A percentile compares a stretch with the other conserved stretches of the same genome.
Evolutionary conservation across 2,797 vertebrate species (phyloP).

Genomic region (Furcifer pardalis): DNA sequence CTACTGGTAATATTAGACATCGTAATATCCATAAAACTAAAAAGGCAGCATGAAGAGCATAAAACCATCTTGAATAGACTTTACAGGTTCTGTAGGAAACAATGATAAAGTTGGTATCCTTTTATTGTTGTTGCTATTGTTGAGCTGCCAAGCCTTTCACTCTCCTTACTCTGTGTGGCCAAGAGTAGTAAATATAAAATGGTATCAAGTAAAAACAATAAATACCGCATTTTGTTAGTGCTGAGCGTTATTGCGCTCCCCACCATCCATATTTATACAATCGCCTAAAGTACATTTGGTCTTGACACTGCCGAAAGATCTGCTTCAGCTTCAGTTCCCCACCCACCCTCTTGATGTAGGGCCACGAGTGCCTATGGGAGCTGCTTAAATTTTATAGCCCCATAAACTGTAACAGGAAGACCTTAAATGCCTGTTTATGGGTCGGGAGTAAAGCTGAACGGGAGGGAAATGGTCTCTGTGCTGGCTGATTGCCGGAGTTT

Average conservation of each 20-base stretch:
- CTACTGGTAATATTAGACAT: not conserved
- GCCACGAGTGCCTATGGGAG: constrained; percentile 45
- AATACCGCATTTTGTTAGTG: too few relatives aligned
- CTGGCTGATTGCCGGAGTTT: too few relatives aligned
- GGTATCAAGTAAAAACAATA: too few relatives aligned
- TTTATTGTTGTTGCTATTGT: not conserved
- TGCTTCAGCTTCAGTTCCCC: not conserved
- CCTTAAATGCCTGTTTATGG: constrained; percentile 60
- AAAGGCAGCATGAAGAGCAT: not conserved
- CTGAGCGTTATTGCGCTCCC: not conserved
- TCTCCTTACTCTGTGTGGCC: too few relatives aligned
- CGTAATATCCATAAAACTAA: not conserved
- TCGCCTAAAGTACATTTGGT: not conserved
- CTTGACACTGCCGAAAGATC: not conserved
- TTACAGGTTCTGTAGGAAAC: not conserved
- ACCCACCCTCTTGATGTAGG: constrained; percentile 9
- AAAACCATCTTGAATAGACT: not conserved
- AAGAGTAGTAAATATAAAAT: too few relatives aligned
- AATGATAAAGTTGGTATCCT: not conserved
- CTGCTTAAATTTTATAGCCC: constrained; percentile 62
- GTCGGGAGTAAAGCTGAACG: constrained; percentile 47
- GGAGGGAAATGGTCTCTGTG: too few relatives aligned
- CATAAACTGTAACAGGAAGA: constrained; percentile 63
- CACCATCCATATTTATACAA: not conserved
- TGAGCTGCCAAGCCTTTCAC: too few relatives aligned